Evolutionary conservation across 2,888 invertebrate species (phyloP), one percentile per base, ranked within the genome.

Genomic region (Pandemis corylana): DNA sequence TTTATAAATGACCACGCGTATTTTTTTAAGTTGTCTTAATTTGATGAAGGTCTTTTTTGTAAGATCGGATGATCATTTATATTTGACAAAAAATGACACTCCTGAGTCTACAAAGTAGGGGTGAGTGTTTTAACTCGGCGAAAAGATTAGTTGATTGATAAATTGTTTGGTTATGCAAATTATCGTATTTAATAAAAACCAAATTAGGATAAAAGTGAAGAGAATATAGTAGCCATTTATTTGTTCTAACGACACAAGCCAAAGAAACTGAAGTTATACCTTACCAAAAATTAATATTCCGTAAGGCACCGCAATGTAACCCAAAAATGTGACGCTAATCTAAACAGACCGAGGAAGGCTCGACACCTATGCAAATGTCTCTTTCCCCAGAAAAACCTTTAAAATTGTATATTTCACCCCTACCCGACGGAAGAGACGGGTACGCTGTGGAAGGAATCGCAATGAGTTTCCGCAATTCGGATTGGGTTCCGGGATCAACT

Each of bases 341-440:
- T 67, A 75, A 75, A 75, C 65, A 75, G 75, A 67, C 71, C 67
- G 75, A 73, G 71, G 71, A 75, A 71, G 75, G 75, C 70, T 62
- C 72, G 62, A 69, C 73, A 75, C 75, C 75, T 75, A 75, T 75
- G 75, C 75, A 75, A 75, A 75, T 75, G 73, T 75, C 75, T 73
- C 36, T 75, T 75, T 75, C 53, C 69, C 74, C 36, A 51, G 70
- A 66, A 70, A 74, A 71, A 75, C 70, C 75, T 69, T 74, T 74
- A 71, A 75, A 75, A 75, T 75, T 75, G 75, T 75, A 71, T 71
- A 75, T 75, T 75, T 75, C 74, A 61, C 56, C 67, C 46, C 46
- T 46, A 61, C 72, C 74, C 67, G 67, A 0, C 63, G 66, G 70
- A 70, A 66, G 66, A 74, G 66, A 53, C 67, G 67, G 67, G 65